Evolutionary conservation across 2,888 invertebrate species (phyloP).

Genomic region (Athalia circularis): DNA sequence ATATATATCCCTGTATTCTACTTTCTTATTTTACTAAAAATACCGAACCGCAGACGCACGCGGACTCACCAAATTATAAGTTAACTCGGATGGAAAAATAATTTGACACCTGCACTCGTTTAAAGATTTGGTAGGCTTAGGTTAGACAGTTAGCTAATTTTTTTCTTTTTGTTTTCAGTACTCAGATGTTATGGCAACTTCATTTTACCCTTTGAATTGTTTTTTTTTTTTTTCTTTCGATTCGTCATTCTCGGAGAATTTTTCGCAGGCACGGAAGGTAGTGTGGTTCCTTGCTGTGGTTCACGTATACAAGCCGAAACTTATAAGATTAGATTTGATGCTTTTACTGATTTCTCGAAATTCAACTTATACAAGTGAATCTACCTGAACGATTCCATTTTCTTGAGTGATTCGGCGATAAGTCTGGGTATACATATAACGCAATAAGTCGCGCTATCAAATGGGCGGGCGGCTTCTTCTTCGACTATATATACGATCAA

Average conservation of each 20-base stretch:
- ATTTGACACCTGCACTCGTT: background rate
- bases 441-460: slow-evolving; percentile 12
- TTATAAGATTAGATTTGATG: too few relatives aligned
- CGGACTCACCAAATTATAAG: slow-evolving; percentile 17
- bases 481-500: background rate
- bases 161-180: too few relatives aligned
- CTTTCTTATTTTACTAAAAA: background rate
- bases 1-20: background rate
- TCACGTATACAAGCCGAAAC: too few relatives aligned
- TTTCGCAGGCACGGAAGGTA: too few relatives aligned
- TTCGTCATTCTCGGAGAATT: too few relatives aligned
- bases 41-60: background rate
- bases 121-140: too few relatives aligned
- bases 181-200: too few relatives aligned
- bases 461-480: slow-evolving; percentile 20
- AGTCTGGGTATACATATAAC: background rate
- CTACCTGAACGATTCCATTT: slow-evolving; percentile 26
- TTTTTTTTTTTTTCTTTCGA: too few relatives aligned
- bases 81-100: slow-evolving; percentile 25
- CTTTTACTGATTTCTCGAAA: slow-evolving; percentile 6
- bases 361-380: background rate
- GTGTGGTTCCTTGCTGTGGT: too few relatives aligned
- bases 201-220: too few relatives aligned
- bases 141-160: too few relatives aligned
- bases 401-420: slow-evolving; percentile 31